Percentiles rank a stretch among this genome's conserved stretches.
phyloP scores from a whole-genome alignment of 2,888 invertebrate genomes.

The Metopia argyrocephala region DNA sequence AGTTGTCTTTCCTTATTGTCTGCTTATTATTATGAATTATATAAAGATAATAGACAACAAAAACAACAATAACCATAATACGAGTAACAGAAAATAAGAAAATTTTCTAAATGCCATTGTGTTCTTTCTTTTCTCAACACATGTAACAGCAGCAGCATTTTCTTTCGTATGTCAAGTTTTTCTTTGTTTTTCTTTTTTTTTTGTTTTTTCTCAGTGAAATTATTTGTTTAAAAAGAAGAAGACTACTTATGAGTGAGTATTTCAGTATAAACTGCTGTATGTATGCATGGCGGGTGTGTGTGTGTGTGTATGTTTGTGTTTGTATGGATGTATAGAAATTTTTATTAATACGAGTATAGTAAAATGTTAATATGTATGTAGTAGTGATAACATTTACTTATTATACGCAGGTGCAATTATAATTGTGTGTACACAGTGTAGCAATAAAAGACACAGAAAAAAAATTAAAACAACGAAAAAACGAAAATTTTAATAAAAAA shows the following conservation, averaged over 20 bases:
- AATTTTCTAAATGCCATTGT: conserved; percentile 18
- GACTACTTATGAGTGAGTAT: too few relatives aligned
- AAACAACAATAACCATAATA: not conserved
- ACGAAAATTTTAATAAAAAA: conserved; percentile 18
- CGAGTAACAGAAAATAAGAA: not conserved
- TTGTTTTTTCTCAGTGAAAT: not conserved
- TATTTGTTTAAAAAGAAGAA: not conserved
- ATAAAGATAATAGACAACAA: not conserved
- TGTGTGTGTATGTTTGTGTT: not conserved
- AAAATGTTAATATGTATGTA: conserved; percentile 16
- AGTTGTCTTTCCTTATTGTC: too few relatives aligned
- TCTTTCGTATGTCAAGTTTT: too few relatives aligned
- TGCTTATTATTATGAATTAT: too few relatives aligned
- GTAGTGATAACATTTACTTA: conserved; percentile 33
- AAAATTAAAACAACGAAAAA: conserved; percentile 7
- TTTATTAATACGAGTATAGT: not conserved
- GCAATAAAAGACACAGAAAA: conserved; percentile 4
- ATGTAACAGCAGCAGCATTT: not conserved
- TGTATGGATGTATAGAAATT: conserved; percentile 6
- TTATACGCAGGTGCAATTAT: conserved; percentile 70
- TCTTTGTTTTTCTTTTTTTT: too few relatives aligned
- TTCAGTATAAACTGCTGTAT: not conserved
- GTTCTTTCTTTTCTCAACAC: not conserved
- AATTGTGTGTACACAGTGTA: conserved; percentile 66
- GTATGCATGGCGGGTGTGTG: not conserved